These are phyloP conservation scores for Sebastolobus altivelis DNA, from an alignment of 2,797 vertebrate genomes.

Conservation along the genomic window DNA sequence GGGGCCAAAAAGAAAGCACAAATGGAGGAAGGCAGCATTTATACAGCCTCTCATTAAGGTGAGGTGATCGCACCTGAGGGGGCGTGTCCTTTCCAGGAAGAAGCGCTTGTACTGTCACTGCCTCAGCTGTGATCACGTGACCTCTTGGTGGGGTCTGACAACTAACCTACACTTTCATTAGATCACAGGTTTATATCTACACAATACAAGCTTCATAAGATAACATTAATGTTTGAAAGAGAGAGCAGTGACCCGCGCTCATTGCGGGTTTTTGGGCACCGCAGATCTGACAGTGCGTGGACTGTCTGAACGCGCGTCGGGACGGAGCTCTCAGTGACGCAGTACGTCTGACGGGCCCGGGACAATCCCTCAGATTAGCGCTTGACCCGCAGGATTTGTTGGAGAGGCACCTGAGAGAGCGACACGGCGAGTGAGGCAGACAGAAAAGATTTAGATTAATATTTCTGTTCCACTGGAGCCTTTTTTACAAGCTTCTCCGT, in stretches of 20 bases:
- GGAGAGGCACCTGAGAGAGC: slow-evolving; percentile 41
- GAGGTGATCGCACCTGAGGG: not conserved
- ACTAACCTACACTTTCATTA: not conserved
- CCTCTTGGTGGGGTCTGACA: not conserved
- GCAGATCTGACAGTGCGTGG: slow-evolving; percentile 22
- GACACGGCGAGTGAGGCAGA: slow-evolving; percentile 4
- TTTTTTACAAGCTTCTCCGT: not conserved
- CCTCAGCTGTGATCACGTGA: not conserved
- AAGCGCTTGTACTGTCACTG: not conserved
- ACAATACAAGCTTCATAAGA: not conserved
- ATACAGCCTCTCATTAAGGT: not conserved
- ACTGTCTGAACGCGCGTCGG: not conserved
- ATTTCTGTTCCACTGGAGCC: not conserved
- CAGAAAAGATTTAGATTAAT: slow-evolving; percentile 17
- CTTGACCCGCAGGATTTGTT: slow-evolving; percentile 73
- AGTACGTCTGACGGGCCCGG: not conserved
- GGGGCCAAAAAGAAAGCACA: no score
- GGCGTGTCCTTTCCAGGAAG: not conserved
- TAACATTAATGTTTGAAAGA: no score
- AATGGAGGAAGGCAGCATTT: not conserved
- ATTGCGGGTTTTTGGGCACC: not conserved
- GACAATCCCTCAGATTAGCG: slow-evolving; percentile 76
- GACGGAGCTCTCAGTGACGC: slow-evolving; percentile 21
- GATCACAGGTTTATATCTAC: not conserved
- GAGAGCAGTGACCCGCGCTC: not conserved